phyloP scores from a whole-genome alignment of 2,888 invertebrate species.

The Alsophila aescularia region DNA sequence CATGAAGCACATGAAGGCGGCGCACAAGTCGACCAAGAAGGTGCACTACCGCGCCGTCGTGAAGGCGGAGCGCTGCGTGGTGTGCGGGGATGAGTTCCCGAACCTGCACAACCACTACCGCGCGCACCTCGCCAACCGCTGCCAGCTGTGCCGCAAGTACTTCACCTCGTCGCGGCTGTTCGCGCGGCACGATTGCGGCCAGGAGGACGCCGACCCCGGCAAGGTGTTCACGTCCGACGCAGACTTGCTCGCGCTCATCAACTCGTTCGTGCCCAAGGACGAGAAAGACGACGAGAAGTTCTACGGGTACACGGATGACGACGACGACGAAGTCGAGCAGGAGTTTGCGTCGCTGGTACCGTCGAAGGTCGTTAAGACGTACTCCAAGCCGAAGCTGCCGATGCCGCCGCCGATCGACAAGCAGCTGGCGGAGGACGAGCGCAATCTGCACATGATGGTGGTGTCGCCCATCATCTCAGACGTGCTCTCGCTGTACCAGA shows the following conservation, averaged over 20 bases:
- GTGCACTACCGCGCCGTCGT: slow-evolving; percentile 72
- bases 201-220: slow-evolving; percentile 64
- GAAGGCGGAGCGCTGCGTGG: slow-evolving; percentile 83
- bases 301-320: slow-evolving; percentile 68
- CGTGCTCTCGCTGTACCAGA: slow-evolving; percentile 68
- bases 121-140: slow-evolving; percentile 84
- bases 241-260: slow-evolving; percentile 62
- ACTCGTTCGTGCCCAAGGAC: slow-evolving; percentile 69
- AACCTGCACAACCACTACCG: slow-evolving; percentile 86
- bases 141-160: slow-evolving; percentile 75
- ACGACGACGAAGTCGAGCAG: slow-evolving; percentile 52
- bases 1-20: slow-evolving; percentile 70
- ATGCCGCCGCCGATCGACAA: slow-evolving; percentile 2
- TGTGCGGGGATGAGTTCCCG: slow-evolving; percentile 84
- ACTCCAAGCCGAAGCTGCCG: slow-evolving; percentile 37
- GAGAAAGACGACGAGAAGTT: slow-evolving; percentile 73
- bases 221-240: slow-evolving; percentile 72
- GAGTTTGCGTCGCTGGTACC: neutral
- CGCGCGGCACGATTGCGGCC: slow-evolving; percentile 65
- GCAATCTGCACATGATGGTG: slow-evolving; percentile 55
- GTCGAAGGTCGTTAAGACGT: slow-evolving; percentile 20
- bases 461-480: slow-evolving; percentile 76
- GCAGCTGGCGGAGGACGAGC: slow-evolving; percentile 44
- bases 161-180: slow-evolving; percentile 70
- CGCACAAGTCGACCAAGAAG: slow-evolving; percentile 70